phyloP scores from a whole-genome alignment of 2,888 invertebrate genomes.

The Lycia hirtaria region DNA sequence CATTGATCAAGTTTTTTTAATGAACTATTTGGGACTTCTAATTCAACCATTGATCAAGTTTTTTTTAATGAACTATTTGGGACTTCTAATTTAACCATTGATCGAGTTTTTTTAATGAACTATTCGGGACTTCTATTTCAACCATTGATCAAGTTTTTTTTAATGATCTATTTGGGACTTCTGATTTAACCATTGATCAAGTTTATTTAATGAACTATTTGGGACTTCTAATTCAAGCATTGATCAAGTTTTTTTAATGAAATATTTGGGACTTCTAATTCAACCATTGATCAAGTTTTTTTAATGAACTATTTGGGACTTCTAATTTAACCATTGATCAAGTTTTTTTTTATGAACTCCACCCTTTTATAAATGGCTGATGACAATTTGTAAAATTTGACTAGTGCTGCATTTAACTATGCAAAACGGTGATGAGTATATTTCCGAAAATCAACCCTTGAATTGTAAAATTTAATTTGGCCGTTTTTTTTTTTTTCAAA shows the following conservation, averaged over 20 bases:
- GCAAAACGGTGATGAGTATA: slow-evolving; percentile 15
- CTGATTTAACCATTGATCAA: not conserved
- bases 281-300: not conserved
- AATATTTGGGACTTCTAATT: not conserved
- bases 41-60: too few relatives aligned
- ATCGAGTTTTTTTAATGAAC: not conserved
- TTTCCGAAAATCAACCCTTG: slow-evolving; percentile 9
- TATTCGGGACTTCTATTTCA: too few relatives aligned
- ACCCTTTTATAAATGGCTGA: not conserved
- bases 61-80: too few relatives aligned
- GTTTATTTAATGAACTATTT: not conserved
- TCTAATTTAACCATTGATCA: not conserved
- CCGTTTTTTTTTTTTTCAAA: not conserved
- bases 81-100: not conserved
- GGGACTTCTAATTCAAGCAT: too few relatives aligned
- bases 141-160: too few relatives aligned
- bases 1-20: too few relatives aligned
- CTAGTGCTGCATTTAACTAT: slow-evolving; percentile 22
- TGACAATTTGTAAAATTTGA: not conserved
- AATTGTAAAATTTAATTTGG: not conserved
- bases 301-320: not conserved
- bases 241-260: not conserved
- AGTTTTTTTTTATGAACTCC: not conserved
- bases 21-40: too few relatives aligned
- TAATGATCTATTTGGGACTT: not conserved